Percentiles rank a stretch among this genome's conserved stretches.
These are phyloP conservation scores for Gobio gobio DNA, from an alignment of 2,113 vertebrate species.

Conservation along the genomic window DNA sequence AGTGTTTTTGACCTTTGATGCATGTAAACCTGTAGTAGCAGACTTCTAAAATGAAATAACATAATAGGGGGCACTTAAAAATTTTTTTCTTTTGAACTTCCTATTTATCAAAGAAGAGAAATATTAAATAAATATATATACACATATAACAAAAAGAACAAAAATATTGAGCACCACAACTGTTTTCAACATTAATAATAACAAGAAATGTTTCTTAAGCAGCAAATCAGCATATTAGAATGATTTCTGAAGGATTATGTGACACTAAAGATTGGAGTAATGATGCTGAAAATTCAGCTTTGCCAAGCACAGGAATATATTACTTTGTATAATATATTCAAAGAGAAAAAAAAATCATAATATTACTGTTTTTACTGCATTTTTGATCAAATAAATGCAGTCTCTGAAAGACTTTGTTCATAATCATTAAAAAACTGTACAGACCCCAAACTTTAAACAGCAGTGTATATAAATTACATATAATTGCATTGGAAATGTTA, in stretches of 20 bases:
- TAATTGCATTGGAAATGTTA: not conserved
- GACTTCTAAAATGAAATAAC: too few relatives aligned
- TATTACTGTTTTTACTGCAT: not conserved
- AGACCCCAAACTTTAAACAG: not conserved
- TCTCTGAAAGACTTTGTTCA: not conserved
- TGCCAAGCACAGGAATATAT: not conserved
- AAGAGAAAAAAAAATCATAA: not conserved
- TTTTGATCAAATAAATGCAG: not conserved
- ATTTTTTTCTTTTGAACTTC: not conserved
- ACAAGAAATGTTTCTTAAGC: not conserved
- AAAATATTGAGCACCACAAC: not conserved
- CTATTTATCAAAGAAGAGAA: too few relatives aligned
- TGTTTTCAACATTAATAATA: not conserved
- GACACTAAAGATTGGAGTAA: not conserved
- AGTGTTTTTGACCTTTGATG: too few relatives aligned
- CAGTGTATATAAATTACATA: not conserved
- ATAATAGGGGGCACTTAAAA: too few relatives aligned
- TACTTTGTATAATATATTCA: not conserved
- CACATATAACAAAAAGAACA: too few relatives aligned
- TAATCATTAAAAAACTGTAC: not conserved
- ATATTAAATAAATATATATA: too few relatives aligned
- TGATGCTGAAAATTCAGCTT: not conserved
- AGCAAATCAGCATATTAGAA: not conserved
- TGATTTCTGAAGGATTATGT: not conserved
- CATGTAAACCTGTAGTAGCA: too few relatives aligned